Percentiles rank a stretch among this genome's conserved stretches.
Conservation (phyloP, 2,888 invertebrate species). For the Chalcis sispes region DNA sequence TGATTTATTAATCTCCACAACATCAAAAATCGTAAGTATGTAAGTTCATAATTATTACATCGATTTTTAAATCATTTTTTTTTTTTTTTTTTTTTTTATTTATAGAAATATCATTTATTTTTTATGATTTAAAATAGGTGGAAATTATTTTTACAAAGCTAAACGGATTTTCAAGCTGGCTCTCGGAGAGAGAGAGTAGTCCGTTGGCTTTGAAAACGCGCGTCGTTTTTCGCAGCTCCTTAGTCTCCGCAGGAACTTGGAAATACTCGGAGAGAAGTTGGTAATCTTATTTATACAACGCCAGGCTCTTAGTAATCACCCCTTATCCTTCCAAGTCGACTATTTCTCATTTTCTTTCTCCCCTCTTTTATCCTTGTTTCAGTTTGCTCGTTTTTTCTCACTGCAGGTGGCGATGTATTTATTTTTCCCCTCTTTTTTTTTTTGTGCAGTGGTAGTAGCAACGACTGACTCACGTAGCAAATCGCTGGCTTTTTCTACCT, state of each 20-base stretch:
- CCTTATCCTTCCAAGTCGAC: slow-evolving; percentile 42
- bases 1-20: too few relatives aligned
- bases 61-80: too few relatives aligned
- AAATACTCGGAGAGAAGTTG: slow-evolving; percentile 27
- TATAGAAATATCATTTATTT: too few relatives aligned
- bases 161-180: slow-evolving; percentile 18
- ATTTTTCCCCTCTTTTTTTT: not conserved
- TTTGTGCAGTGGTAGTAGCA: too few relatives aligned
- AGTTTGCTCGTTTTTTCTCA: not conserved
- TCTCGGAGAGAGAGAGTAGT: not conserved
- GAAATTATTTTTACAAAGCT: not conserved
- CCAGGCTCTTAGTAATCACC: slow-evolving; percentile 42
- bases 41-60: too few relatives aligned
- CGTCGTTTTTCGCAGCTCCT: not conserved
- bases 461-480: not conserved
- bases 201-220: not conserved
- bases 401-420: not conserved
- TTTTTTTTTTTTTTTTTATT: too few relatives aligned
- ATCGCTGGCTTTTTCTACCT: too few relatives aligned
- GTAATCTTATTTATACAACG: slow-evolving; percentile 49
- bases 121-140: too few relatives aligned
- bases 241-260: not conserved
- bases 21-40: too few relatives aligned
- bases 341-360: slow-evolving; percentile 45
- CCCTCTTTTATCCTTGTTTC: not conserved